Base-by-base conservation (phyloP, 2,888 invertebrate genomes). In the Belgica antarctica region DNA sequence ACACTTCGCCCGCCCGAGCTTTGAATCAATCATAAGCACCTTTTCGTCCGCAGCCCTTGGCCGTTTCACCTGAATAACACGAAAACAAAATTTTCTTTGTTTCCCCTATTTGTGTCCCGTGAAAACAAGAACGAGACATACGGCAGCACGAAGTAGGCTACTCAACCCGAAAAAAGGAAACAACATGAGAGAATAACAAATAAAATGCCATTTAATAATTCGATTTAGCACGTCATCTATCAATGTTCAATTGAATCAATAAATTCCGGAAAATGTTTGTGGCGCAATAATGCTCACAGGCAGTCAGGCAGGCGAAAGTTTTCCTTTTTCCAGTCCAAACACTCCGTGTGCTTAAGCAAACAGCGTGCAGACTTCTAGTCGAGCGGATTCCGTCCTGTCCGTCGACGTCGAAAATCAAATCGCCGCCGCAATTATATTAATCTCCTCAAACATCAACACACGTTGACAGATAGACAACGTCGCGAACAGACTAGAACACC, bases 121-220 rank as follows among this genome's bases (percentile, higher is more conserved):
- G n/a, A 52, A 52, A 52, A 22, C 52, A 52, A 22, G 52, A 17
- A 17, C 12, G 52, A 52, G 19, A 52, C 22, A 52, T n/a, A 12
- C n/a, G n/a, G n/a, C 7, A 31, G 34, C 34, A 31, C 19, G 3
- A 52, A 52, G 22, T 17, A n/a, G n/a, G n/a, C n/a, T 22, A 22
- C 19, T 41, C 41, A 15, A 41, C n/a, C 15, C 3, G n/a, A 41
- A 41, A 52, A 12, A 52, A 7, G 52, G 52, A 52, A 52, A n/a
- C n/a, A n/a, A n/a, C n/a, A n/a, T n/a, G n/a, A n/a, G n/a, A n/a
- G n/a, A 52, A 52, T 22, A 52, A 61, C 61, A 61, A 19, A 22
- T 22, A 27, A 15, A 62, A 62, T 31, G 62, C 62, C 62, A 34
- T 62, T 62, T 62, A 34, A 65, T 65, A 65, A 65, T 65, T 65